These are phyloP conservation scores for Raja brachyura DNA, from an alignment of 2,113 vertebrate species.

Conservation along the genomic window DNA sequence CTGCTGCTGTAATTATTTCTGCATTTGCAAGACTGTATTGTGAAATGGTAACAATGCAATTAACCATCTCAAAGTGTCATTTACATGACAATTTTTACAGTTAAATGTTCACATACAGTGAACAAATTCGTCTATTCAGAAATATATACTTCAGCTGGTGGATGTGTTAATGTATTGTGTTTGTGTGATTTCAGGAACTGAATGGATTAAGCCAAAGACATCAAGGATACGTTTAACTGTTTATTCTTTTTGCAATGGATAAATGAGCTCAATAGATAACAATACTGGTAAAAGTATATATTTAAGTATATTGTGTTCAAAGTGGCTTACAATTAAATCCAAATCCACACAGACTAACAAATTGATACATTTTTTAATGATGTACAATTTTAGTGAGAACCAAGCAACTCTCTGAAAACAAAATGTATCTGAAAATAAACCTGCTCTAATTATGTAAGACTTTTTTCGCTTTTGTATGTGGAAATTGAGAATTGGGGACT, in stretches of 20 bases:
- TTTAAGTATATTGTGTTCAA: not conserved
- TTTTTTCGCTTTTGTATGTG: not conserved
- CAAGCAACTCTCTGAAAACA: not conserved
- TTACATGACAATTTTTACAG: constrained; percentile 27
- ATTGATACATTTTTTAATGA: not conserved
- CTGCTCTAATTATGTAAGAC: not conserved
- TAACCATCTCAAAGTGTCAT: constrained; percentile 25
- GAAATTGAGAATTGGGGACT: not conserved
- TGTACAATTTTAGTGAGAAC: not conserved
- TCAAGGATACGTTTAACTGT: not conserved
- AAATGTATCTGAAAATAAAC: not conserved
- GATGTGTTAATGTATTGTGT: not conserved
- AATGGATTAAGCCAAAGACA: not conserved
- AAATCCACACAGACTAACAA: not conserved
- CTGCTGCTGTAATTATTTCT: constrained; percentile 26
- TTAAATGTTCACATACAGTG: not conserved
- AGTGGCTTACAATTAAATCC: not conserved
- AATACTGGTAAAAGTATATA: not conserved
- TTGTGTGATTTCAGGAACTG: not conserved
- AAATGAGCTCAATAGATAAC: not conserved
- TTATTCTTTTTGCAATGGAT: not conserved
- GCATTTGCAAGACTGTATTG: not conserved
- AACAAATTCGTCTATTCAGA: constrained; percentile 6
- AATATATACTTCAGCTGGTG: not conserved
- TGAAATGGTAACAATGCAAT: constrained; percentile 26